Base-by-base conservation (phyloP, 2,797 vertebrate species). In the Vireo griseus region DNA sequence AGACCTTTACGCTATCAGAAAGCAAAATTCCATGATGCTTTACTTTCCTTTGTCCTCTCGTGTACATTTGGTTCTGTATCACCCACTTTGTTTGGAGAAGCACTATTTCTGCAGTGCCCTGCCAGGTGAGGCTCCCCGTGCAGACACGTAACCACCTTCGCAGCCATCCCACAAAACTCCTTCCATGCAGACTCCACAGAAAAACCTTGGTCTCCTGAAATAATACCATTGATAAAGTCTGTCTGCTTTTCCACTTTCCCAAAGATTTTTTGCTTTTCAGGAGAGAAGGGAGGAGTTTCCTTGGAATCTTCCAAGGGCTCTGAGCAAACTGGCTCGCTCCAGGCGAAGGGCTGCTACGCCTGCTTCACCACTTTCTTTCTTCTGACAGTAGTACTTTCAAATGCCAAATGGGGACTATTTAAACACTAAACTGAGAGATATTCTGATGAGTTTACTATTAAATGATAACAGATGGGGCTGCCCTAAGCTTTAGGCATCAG, bases 381-480 rank as follows among this genome's bases (percentile, higher is more conserved):
- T 50, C 74, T 92, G 83, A 96, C 92, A 96, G 76, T 84, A 88
- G 88, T 86, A 90, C 93, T 95, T 95, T 74, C 88, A 90, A 97
- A 96, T 71, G 90, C 87, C 90, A 94, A 97, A 91, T 5, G 3
- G 72, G 94, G 90, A 96, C 73, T 92, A 96, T 92, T 95, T 86
- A 94, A 95, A 92, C 88, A 89, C 94, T 58, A 93, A 97, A 96
- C 87, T 94, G 95, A 95, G 97, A 92, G 94, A 95, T 91, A 93
- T 96, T 96, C 86, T 84, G 94, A 94, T 90, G 85, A 94, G 61
- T 97, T 97, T 97, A 96, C 95, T 95, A 96, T 80, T 96, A 94
- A 97, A 96, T 79, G 90, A 37, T 83, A 97, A 97, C 97, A 98
- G 97, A 98, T 97, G 94, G 96, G 93, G 66, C 83, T 94, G 85